Evolutionary conservation across 2,113 vertebrate genomes (phyloP).

Genomic region (Pterocles orientalis): DNA sequence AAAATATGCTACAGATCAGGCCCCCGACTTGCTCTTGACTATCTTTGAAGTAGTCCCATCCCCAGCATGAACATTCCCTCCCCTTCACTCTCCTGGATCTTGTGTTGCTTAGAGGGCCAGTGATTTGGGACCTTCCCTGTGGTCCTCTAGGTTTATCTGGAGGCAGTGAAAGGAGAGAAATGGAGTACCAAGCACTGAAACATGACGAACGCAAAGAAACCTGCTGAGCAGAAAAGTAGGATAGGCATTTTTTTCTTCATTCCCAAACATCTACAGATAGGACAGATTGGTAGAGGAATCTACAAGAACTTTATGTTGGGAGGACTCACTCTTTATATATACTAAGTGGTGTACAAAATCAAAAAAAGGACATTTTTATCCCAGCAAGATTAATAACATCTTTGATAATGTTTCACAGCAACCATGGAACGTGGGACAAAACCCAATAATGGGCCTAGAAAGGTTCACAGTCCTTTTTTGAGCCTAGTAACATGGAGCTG

Average conservation of each 20-base stretch:
- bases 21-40: not conserved
- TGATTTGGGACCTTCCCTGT: not conserved
- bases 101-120: not conserved
- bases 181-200: not conserved
- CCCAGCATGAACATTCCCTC: not conserved
- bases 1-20: not conserved
- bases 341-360: not conserved
- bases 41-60: not conserved
- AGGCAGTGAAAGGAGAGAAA: not conserved
- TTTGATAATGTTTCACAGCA: not conserved
- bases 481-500: not conserved
- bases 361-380: not conserved
- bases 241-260: not conserved
- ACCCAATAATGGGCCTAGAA: not conserved
- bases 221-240: not conserved
- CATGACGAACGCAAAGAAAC: not conserved
- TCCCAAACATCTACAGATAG: not conserved
- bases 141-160: not conserved
- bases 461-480: not conserved
- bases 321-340: not conserved
- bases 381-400: not conserved
- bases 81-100: not conserved
- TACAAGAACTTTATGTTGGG: not conserved
- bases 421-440: not conserved
- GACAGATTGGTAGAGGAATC: not conserved